Conservation (phyloP, 2,113 vertebrate species). For the Pagrus major region DNA sequence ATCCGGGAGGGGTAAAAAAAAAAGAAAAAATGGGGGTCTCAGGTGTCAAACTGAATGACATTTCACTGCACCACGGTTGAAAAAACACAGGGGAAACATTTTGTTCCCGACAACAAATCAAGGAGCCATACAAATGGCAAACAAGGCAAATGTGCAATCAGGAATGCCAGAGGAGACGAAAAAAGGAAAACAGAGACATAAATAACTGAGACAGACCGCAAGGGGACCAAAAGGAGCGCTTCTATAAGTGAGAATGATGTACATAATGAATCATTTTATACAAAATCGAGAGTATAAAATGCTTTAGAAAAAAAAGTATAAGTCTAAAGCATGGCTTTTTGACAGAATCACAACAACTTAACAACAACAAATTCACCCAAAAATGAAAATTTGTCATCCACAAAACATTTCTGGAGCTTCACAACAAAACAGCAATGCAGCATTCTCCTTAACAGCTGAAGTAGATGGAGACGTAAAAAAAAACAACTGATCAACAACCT, state of each 20-base stretch:
- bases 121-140: slow-evolving; percentile 7
- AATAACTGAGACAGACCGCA: slow-evolving; percentile 6
- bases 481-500: no score
- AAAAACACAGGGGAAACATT: slow-evolving; percentile 33
- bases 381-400: no score
- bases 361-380: no score
- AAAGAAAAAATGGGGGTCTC: not conserved
- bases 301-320: not conserved
- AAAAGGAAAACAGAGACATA: slow-evolving; percentile 1
- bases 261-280: not conserved
- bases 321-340: not conserved
- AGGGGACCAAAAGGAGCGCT: slow-evolving; percentile 4
- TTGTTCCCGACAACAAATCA: slow-evolving; percentile 37
- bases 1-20: slow-evolving; percentile 11
- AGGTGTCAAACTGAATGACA: slow-evolving; percentile 40
- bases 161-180: not conserved
- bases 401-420: no score
- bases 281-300: not conserved
- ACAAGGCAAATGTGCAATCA: slow-evolving; percentile 29
- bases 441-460: no score
- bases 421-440: no score
- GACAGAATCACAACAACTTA: not conserved
- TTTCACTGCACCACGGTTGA: slow-evolving; percentile 14
- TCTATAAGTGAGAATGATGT: not conserved
- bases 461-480: no score